These are phyloP conservation scores for Calliphora vomitoria DNA, from an alignment of 2,888 invertebrate species.

Conservation along the genomic window DNA sequence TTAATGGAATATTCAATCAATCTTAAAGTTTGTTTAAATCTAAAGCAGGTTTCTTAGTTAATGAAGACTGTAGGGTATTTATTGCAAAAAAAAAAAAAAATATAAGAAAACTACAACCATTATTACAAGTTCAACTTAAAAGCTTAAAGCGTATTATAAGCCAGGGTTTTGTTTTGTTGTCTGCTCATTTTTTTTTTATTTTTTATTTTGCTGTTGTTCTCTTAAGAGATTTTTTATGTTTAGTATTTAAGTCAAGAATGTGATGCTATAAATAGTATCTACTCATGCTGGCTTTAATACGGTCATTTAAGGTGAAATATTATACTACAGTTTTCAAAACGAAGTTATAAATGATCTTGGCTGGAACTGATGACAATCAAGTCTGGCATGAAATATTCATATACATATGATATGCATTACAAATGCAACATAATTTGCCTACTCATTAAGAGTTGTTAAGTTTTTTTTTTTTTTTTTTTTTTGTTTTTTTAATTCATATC, in stretches of 20 bases:
- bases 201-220: background rate
- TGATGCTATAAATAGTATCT: conserved; percentile 68
- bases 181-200: background rate
- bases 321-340: conserved; percentile 2
- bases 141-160: conserved; percentile 58
- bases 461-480: no score
- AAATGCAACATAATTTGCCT: conserved; percentile 56
- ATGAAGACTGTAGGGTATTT: conserved; percentile 24
- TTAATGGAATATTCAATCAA: no score
- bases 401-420: background rate
- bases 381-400: conserved; percentile 10
- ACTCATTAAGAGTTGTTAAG: conserved; percentile 29
- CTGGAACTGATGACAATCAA: conserved; percentile 40
- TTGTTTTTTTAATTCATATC: background rate
- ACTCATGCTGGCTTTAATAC: conserved; percentile 68
- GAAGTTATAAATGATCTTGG: background rate
- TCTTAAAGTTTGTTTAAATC: no score
- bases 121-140: conserved; percentile 65
- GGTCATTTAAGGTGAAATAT: conserved; percentile 65
- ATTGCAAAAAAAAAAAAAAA: background rate
- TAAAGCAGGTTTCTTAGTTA: no score
- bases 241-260: conserved; percentile 57
- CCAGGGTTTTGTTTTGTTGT: conserved; percentile 30
- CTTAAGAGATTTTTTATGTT: conserved; percentile 33
- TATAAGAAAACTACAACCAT: conserved; percentile 9